phyloP scores from a whole-genome alignment of 2,888 invertebrate genomes.

The Archips crataeganus region DNA sequence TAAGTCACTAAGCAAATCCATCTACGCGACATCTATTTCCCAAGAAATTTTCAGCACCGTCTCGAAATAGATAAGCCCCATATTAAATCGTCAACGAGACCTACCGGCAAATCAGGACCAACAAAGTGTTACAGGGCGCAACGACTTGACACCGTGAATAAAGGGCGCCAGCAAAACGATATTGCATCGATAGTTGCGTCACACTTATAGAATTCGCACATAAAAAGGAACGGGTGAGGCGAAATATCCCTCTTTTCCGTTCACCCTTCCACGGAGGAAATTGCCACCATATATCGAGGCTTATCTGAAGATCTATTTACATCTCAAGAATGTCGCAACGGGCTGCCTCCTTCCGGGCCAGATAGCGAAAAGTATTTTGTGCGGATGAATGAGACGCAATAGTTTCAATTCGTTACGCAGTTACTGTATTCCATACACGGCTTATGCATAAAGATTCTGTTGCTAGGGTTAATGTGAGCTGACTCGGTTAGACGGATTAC shows the following conservation, averaged over 20 bases:
- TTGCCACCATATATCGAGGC: conserved; percentile 77
- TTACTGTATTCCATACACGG: conserved; percentile 21
- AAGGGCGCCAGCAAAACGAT: conserved; percentile 28
- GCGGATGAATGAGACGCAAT: conserved; percentile 45
- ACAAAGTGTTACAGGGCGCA: conserved; percentile 1
- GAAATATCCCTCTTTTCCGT: conserved; percentile 67
- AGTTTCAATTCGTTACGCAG: conserved; percentile 36
- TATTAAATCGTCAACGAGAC: background rate
- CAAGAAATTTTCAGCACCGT: background rate
- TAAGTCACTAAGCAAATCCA: too few species aligned
- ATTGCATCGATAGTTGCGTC: conserved; percentile 39
- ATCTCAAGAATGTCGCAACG: conserved; percentile 63
- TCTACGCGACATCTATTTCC: background rate
- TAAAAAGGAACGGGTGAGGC: conserved; percentile 66
- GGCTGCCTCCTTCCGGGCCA: conserved; percentile 56
- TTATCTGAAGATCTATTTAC: conserved; percentile 79
- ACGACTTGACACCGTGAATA: conserved; percentile 15
- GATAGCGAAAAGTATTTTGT: conserved; percentile 48
- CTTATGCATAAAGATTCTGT: conserved; percentile 14
- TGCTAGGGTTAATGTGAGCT: conserved; percentile 29
- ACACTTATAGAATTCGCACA: conserved; percentile 48
- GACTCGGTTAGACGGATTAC: background rate
- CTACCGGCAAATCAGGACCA: conserved; percentile 8
- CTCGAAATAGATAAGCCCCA: background rate
- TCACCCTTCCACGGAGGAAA: conserved; percentile 74